These are phyloP conservation scores for Mayetiola destructor DNA, from an alignment of 2,888 invertebrate species.

Conservation along the genomic window DNA sequence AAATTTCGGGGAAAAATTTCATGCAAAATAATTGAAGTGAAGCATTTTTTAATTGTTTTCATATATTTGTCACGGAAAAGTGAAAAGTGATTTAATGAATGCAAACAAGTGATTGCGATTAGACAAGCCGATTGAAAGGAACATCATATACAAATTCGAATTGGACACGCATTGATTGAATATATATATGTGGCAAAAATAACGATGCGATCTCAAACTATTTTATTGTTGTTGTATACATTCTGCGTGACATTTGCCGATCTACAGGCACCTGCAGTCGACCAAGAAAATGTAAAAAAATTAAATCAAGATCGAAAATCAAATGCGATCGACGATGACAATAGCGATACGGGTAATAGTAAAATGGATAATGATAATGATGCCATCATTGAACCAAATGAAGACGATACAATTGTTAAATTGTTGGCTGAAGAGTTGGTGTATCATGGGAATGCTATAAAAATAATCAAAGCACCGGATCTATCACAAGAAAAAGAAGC, in stretches of 20 bases:
- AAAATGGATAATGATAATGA: neutral
- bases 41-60: no score
- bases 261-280: slow-evolving; percentile 11
- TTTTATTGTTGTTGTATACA: slow-evolving; percentile 8
- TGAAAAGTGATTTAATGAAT: no score
- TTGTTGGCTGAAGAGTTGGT: neutral
- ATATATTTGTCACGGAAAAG: no score
- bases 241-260: neutral
- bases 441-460: slow-evolving; percentile 7
- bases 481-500: slow-evolving; percentile 7
- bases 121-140: no score
- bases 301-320: neutral
- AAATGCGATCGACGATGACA: neutral
- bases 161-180: no score
- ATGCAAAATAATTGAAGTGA: no score
- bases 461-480: slow-evolving; percentile 13
- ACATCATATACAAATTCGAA: no score
- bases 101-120: no score
- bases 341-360: neutral
- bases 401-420: neutral
- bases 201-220: neutral
- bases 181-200: neutral
- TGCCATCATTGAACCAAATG: neutral
- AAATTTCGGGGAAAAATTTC: no score
- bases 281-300: neutral